Evolutionary conservation across 1,140 invertebrate genomes (phyloP).

Genomic region (Hypsibius dujardini): DNA sequence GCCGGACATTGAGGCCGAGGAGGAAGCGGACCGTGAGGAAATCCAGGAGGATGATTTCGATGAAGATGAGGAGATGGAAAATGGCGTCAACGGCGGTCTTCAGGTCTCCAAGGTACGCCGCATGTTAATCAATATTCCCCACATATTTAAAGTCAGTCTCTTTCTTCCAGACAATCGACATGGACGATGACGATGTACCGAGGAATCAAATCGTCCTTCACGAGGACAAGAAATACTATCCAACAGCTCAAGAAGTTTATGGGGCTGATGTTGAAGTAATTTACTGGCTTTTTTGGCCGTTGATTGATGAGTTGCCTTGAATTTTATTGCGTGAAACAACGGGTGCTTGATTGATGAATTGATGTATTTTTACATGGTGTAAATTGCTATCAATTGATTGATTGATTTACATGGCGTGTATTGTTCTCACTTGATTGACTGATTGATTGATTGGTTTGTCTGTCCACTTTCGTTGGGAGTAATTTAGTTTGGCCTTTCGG

Average conservation of each 20-base stretch:
- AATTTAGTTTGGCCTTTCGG: background rate
- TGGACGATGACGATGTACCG: slow-evolving; percentile 40
- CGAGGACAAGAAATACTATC: slow-evolving; percentile 98
- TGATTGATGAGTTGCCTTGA: no score
- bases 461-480: slow-evolving; percentile 2
- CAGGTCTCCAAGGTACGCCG: no score
- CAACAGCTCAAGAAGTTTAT: slow-evolving; percentile 89
- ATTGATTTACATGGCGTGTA: no score
- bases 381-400: no score
- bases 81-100: slow-evolving; percentile 24
- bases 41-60: slow-evolving; percentile 46
- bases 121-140: no score
- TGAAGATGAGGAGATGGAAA: slow-evolving; percentile 29
- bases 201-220: slow-evolving; percentile 91
- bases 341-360: no score
- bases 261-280: slow-evolving; percentile 62
- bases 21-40: slow-evolving; percentile 48
- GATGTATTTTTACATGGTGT: no score
- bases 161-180: slow-evolving; percentile 41
- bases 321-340: no score
- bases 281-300: no score
- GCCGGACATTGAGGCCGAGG: slow-evolving; percentile 82
- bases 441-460: slow-evolving; percentile 17
- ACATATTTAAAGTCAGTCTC: no score
- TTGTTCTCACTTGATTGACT: no score